Percentiles rank a stretch among this genome's conserved stretches.
Evolutionary conservation across 2,888 invertebrate genomes (phyloP).

Genomic region (Neria commutata): DNA sequence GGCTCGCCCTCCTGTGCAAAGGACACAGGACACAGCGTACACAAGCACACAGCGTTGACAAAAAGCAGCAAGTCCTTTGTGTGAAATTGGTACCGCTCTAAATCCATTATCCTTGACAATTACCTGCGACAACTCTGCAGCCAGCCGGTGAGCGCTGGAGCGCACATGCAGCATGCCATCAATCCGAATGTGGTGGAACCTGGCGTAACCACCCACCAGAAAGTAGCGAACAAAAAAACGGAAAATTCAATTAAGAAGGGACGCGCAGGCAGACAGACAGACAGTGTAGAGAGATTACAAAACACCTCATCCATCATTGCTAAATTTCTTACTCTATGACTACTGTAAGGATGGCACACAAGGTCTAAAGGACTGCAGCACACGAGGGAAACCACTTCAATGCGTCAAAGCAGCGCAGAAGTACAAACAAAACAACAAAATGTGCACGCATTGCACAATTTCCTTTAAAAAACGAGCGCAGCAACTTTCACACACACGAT

Average conservation of each 20-base stretch:
- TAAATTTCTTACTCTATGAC: neutral
- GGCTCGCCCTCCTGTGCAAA: too few species aligned
- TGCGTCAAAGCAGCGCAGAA: neutral
- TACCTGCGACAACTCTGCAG: too few species aligned
- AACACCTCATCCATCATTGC: slow-evolving; percentile 9
- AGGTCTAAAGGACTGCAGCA: neutral
- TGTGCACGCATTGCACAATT: too few species aligned
- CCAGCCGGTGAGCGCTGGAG: too few species aligned
- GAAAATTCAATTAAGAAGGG: neutral
- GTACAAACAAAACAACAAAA: too few species aligned
- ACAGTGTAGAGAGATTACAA: neutral
- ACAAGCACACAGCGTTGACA: neutral
- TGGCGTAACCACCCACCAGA: slow-evolving; percentile 5
- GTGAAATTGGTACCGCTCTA: neutral
- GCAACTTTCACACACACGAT: too few species aligned
- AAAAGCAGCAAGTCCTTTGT: neutral
- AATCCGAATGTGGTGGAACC: neutral
- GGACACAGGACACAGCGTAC: too few species aligned
- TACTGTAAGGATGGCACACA: neutral
- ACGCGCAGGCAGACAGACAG: neutral
- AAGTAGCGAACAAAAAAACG: neutral
- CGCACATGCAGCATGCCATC: too few species aligned
- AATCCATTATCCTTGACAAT: neutral
- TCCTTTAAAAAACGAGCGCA: too few species aligned
- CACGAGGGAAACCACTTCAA: slow-evolving; percentile 2